Evolutionary conservation across 1,140 invertebrate species (phyloP).

Genomic region (Heliothis subflexa): DNA sequence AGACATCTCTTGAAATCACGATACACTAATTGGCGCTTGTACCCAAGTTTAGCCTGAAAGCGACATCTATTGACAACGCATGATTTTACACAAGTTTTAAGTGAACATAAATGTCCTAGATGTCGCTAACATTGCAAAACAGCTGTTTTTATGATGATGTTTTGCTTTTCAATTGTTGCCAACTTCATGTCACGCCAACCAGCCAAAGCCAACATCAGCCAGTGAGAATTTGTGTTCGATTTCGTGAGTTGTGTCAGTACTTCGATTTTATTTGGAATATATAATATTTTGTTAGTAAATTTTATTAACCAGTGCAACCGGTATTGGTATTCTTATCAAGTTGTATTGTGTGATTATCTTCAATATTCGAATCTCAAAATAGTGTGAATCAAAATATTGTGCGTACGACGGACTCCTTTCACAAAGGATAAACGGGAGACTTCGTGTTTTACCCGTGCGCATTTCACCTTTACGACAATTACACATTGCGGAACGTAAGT

Average conservation of each 20-base stretch:
- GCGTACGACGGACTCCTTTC: slow-evolving; percentile 65
- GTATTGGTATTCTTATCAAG: slow-evolving; percentile 46
- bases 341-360: slow-evolving; percentile 36
- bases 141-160: slow-evolving; percentile 67
- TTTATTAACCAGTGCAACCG: slow-evolving; percentile 53
- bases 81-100: too few relatives aligned
- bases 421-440: slow-evolving; percentile 70
- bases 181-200: slow-evolving; percentile 66
- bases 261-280: slow-evolving; percentile 60
- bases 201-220: slow-evolving; percentile 45
- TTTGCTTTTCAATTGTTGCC: slow-evolving; percentile 65
- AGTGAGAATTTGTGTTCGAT: slow-evolving; percentile 62
- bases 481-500: slow-evolving; percentile 59
- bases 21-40: too few relatives aligned
- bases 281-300: slow-evolving; percentile 66
- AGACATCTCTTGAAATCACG: too few relatives aligned
- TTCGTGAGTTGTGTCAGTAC: slow-evolving; percentile 68
- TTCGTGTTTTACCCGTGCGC: slow-evolving; percentile 57
- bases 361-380: slow-evolving; percentile 8
- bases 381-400: slow-evolving; percentile 51
- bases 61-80: slow-evolving; percentile 17
- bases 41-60: neutral
- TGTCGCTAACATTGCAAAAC: slow-evolving; percentile 58
- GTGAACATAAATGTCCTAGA: slow-evolving; percentile 47
- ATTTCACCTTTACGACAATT: slow-evolving; percentile 53